Evolutionary conservation across 2,797 vertebrate species (phyloP).

Genomic region (Gallinago nigripennis): DNA sequence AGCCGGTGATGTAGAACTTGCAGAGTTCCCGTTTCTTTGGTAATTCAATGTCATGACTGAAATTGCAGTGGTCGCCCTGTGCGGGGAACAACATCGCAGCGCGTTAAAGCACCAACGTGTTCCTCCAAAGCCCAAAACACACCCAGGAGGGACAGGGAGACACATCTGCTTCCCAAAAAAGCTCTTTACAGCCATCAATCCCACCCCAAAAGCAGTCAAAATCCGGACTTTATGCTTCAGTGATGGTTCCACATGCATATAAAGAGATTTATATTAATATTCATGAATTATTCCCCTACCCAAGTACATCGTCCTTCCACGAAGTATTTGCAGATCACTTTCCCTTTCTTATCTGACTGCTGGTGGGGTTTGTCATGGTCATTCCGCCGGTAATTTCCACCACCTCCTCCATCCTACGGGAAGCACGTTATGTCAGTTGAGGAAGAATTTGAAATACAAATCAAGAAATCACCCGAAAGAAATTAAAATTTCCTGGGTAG

Average conservation of each 20-base stretch:
- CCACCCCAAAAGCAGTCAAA: rapidly evolving
- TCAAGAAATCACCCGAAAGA: background rate
- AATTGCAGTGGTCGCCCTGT: constrained; percentile 96
- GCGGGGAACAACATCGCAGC: background rate
- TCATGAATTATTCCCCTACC: constrained; percentile 71
- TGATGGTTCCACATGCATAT: rapidly evolving
- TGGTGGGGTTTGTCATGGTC: constrained; percentile 89
- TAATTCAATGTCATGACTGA: constrained; percentile 95
- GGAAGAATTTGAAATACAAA: background rate
- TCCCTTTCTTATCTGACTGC: constrained; percentile 91
- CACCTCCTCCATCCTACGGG: constrained; percentile 78
- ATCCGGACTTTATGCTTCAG: rapidly evolving
- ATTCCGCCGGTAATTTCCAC: constrained; percentile 78
- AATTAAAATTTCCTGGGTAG: background rate
- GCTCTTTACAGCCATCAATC: rapidly evolving
- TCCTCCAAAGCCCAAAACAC: background rate
- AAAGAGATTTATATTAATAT: no score
- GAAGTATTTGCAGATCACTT: constrained; percentile 98
- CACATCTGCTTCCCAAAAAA: rapidly evolving
- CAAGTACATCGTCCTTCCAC: constrained; percentile 94
- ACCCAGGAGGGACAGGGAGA: background rate
- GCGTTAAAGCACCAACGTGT: rapidly evolving
- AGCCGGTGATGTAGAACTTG: constrained; percentile 97
- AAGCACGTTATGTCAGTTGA: background rate
- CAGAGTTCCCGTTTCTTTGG: constrained; percentile 96